Evolutionary conservation across 1,140 invertebrate genomes (phyloP).

Genomic region (Rhagoletis zephyria): DNA sequence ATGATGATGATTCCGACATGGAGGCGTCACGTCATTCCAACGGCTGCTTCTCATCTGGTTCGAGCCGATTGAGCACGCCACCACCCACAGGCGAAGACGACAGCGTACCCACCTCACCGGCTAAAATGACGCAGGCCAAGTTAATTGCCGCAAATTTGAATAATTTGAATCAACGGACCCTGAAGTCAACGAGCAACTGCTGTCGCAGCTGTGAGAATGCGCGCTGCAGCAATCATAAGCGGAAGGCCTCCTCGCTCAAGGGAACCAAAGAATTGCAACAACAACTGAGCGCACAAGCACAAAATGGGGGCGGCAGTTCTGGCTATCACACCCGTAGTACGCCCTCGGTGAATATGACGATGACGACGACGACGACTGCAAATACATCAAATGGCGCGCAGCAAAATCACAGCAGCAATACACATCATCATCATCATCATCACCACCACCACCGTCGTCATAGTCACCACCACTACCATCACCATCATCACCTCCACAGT

Average conservation of each 20-base stretch:
- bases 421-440: slow-evolving; percentile 54
- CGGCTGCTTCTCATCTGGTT: slow-evolving; percentile 61
- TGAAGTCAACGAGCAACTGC: slow-evolving; percentile 57
- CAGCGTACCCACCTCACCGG: slow-evolving; percentile 68
- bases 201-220: slow-evolving; percentile 64
- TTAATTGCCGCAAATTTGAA: slow-evolving; percentile 66
- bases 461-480: slow-evolving; percentile 55
- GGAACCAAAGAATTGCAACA: slow-evolving; percentile 63
- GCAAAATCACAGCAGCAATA: slow-evolving; percentile 56
- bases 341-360: slow-evolving; percentile 61
- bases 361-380: neutral
- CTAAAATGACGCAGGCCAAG: slow-evolving; percentile 63
- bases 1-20: slow-evolving; percentile 58
- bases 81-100: slow-evolving; percentile 70
- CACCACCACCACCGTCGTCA: slow-evolving; percentile 59
- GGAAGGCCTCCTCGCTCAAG: slow-evolving; percentile 68
- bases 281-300: slow-evolving; percentile 46
- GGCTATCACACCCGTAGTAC: slow-evolving; percentile 63
- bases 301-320: neutral
- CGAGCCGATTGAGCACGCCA: slow-evolving; percentile 68
- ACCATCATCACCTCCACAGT: slow-evolving; percentile 58
- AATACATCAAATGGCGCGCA: neutral
- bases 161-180: slow-evolving; percentile 59
- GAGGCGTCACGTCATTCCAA: slow-evolving; percentile 59
- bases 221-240: slow-evolving; percentile 61